Percentiles rank a stretch among this genome's conserved stretches.
Evolutionary conservation across 2,888 invertebrate species (phyloP).

Genomic region (Plusia festucae): DNA sequence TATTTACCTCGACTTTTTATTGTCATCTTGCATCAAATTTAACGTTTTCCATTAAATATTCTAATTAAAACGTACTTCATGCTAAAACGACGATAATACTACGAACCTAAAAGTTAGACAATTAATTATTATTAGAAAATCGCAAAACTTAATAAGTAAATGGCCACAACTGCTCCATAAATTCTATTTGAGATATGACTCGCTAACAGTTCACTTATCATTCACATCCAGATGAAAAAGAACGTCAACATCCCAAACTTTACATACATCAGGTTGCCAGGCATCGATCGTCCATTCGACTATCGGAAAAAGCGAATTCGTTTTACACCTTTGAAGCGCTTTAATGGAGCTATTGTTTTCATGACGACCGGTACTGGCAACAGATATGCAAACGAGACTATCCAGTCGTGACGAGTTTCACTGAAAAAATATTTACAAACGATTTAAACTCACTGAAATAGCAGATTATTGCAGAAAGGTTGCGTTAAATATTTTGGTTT

Average conservation of each 20-base stretch:
- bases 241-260: conserved; percentile 12
- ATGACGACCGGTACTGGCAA: conserved; percentile 51
- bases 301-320: conserved; percentile 54
- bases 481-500: not conserved
- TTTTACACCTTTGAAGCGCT: conserved; percentile 67
- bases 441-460: conserved; percentile 53
- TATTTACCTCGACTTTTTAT: too few relatives aligned
- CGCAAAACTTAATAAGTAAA: not conserved
- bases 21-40: too few relatives aligned
- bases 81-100: too few relatives aligned
- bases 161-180: not conserved
- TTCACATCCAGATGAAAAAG: conserved; percentile 6
- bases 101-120: too few relatives aligned
- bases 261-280: conserved; percentile 7
- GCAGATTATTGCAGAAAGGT: conserved; percentile 18
- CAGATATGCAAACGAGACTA: conserved; percentile 59
- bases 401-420: conserved; percentile 50
- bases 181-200: not conserved
- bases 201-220: not conserved
- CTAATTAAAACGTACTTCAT: too few relatives aligned
- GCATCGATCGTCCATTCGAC: conserved; percentile 9
- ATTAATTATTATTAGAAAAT: not conserved
- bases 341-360: conserved; percentile 70
- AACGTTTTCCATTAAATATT: too few relatives aligned
- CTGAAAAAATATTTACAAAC: conserved; percentile 59